Evolutionary conservation across 2,888 invertebrate genomes (phyloP).

Genomic region (Standfussiana lucernea): DNA sequence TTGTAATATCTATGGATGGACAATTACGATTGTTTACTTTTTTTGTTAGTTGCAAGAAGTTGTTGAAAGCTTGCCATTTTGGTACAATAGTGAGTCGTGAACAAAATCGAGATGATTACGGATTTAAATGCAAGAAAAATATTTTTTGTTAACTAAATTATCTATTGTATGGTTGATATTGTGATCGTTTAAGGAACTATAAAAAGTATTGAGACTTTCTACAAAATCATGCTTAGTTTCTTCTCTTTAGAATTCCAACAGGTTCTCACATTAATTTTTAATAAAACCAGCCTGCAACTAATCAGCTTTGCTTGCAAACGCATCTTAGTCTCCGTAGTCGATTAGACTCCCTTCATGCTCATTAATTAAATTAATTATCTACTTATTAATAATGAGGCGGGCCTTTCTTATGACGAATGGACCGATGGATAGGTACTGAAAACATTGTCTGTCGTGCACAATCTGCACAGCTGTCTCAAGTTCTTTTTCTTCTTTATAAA

Average conservation of each 20-base stretch:
- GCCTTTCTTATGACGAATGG: conserved; percentile 31
- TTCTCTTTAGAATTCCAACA: conserved; percentile 1
- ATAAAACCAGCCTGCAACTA: conserved; percentile 15
- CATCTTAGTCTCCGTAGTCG: conserved; percentile 6
- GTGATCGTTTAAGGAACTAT: neutral
- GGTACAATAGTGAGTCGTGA: conserved; percentile 7
- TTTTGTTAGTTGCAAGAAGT: conserved; percentile 44
- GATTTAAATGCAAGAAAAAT: neutral
- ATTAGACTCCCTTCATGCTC: conserved; percentile 14
- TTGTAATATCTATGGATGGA: conserved; percentile 55
- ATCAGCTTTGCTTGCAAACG: conserved; percentile 22
- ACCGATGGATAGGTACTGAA: conserved; percentile 19
- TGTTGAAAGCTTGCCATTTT: conserved; percentile 52
- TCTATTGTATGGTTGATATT: conserved; percentile 1
- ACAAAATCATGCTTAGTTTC: conserved; percentile 1
- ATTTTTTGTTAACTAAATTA: neutral
- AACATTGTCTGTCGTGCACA: conserved; percentile 14
- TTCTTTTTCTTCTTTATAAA: conserved; percentile 38
- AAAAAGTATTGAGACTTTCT: neutral
- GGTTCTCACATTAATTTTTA: conserved; percentile 28
- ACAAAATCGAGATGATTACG: neutral
- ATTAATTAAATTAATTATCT: conserved; percentile 56
- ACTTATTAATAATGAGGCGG: conserved; percentile 40
- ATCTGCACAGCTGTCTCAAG: conserved; percentile 33
- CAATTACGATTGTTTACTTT: conserved; percentile 56